Evolutionary conservation across 2,113 vertebrate genomes (phyloP), one percentile per base, ranked within the genome.

Genomic region (Gobio gobio): DNA sequence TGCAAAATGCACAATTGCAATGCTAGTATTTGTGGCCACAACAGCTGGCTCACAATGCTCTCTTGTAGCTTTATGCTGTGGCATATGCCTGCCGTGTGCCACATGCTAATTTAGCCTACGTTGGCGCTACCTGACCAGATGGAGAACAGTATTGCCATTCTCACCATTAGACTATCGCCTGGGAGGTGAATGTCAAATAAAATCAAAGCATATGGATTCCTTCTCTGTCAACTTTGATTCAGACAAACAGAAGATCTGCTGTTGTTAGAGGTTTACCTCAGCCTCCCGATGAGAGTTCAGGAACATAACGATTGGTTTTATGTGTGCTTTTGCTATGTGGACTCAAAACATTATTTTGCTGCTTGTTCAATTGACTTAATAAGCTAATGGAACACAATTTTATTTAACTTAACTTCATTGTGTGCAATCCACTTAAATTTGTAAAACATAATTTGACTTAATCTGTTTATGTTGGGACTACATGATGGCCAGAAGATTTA

Each of bases 81-180:
- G 94, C 97, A 98, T 97, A 97, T 97, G 97, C 96, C 96, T 96
- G 95, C 94, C 94, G 94, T 95, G 96, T 95, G 95, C 95, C 93
- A 95, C 94, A 95, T 94, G 96, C 97, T 97, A 98, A 98, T 97
- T 97, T 97, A 96, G 96, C 95, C 93, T 93, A 92, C 93, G 94
- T 93, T 95, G 94, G 94, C 94, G 94, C 93, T 95, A 94, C 93
- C 91, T 93, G 94, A 97, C 96, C 97, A 98, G 97, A 97, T 97
- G 97, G 96, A 95, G 94, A 94, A 90, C 93, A 96, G 95, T 96
- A 96, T 97, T 97, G 96, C 97, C 96, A 97, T 97, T 97, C 96
- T 96, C 96, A 92, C 95, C 96, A 95, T 93, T 94, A 94, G 95
- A 94, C 94, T 90, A 89, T 93, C 94, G 94, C 95, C 96, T 96